These are phyloP conservation scores for human (Homo sapiens) DNA, from an alignment of 2,113 vertebrate species.

Conservation along the genomic window GRCh38 chr5:86855001-86855500, in stretches of 20 bases:
- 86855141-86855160: not conserved
- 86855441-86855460: not conserved
- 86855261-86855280: not conserved
- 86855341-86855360: not conserved
- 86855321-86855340: not conserved
- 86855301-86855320: not conserved
- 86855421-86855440: not conserved
- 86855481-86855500: not conserved
- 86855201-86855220: not conserved
- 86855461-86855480: not conserved
- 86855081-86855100: not conserved
- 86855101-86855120: not conserved
- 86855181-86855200: not conserved
- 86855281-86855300: not conserved
- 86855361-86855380: not conserved
- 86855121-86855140: not conserved
- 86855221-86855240: not conserved
- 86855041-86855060: not conserved
- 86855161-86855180: not conserved
- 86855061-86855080: not conserved
- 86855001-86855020: not conserved
- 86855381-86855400: not conserved
- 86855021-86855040: not conserved
- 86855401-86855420: constrained; percentile 9
- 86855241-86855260: not conserved